phyloP scores from a whole-genome alignment of 2,797 vertebrate genomes.

The Brachyalestes nurse region DNA sequence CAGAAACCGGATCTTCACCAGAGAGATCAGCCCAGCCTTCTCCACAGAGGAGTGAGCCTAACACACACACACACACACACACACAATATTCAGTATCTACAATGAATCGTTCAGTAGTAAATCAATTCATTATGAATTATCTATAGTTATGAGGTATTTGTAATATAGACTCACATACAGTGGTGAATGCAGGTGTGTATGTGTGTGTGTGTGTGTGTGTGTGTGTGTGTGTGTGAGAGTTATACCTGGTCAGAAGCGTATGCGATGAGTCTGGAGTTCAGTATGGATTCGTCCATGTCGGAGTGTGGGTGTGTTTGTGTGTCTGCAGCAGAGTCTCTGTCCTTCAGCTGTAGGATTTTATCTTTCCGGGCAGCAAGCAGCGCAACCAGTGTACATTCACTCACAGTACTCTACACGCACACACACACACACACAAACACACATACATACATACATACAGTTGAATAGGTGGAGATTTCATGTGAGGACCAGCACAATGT shows the following conservation, averaged over 20 bases:
- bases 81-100: background rate
- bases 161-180: too few relatives aligned
- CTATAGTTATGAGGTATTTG: too few relatives aligned
- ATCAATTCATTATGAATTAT: background rate
- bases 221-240: background rate
- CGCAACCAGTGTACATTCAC: slow-evolving; percentile 91
- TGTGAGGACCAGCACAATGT: too few relatives aligned
- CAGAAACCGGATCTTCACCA: slow-evolving; percentile 92
- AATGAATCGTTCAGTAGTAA: background rate
- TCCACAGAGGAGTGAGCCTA: slow-evolving; percentile 97
- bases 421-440: slow-evolving; percentile 35
- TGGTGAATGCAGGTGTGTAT: too few relatives aligned
- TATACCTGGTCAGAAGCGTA: slow-evolving; percentile 92
- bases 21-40: slow-evolving; percentile 94
- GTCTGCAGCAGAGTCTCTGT: slow-evolving; percentile 72
- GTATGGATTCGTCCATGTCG: slow-evolving; percentile 83
- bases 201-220: background rate
- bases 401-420: slow-evolving; percentile 87
- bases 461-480: background rate
- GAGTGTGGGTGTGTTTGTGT: slow-evolving; percentile 72
- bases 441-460: slow-evolving; percentile 20
- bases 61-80: slow-evolving; percentile 17
- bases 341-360: slow-evolving; percentile 86
- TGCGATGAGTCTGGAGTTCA: slow-evolving; percentile 89
- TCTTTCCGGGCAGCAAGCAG: slow-evolving; percentile 92